Base-by-base conservation (phyloP, 2,797 vertebrate species). In the Sebastolobus alascanus region DNA sequence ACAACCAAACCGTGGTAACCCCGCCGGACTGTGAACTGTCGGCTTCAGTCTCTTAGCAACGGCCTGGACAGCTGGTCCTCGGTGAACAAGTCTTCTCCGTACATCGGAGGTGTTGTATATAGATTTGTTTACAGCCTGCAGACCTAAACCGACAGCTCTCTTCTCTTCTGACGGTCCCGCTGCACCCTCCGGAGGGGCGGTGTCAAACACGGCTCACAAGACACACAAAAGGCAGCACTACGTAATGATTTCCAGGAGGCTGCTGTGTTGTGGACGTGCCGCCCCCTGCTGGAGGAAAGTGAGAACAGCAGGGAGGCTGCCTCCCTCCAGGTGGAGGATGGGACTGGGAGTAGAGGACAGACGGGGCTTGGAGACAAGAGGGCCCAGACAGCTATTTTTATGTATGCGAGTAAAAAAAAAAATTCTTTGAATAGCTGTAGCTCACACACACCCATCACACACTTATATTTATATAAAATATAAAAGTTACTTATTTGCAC, bases 201-300 rank as follows among this genome's bases (percentile, higher is more conserved):
- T 83, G 94, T 93, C 94, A 90, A 43, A 70, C 71, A 54, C 25
- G 55, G 84, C 91, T 93, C 92, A 89, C 86, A 63, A 88, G 89
- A 89, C 85, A 91, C 88, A 95, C 89, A 94, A 94, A 90, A 92
- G 89, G 75, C 72, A 92, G 87, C 92, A 92, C 93, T 92, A 96
- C 95, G 95, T 96, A 78, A 96, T 96, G 83, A 74, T 79, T 84
- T 78, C 25, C 25, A 38, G 75, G 75, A 6, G 46, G 77, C 60
- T 18, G 70, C 72, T 60, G 55, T 4, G 40, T 4, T n/a, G 50
- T 1, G 5, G 35, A 20, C 14, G 16, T 86, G 85, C 16, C 73
- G 82, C 92, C 92, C 84, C 63, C 96, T 94, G 76, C 16, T 29
- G 16, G n/a, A 46, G 38, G 12, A 0, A 25, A 25, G 25, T 25